Evolutionary conservation across 2,113 vertebrate genomes (phyloP).

Genomic region (Tetrao urogallus): DNA sequence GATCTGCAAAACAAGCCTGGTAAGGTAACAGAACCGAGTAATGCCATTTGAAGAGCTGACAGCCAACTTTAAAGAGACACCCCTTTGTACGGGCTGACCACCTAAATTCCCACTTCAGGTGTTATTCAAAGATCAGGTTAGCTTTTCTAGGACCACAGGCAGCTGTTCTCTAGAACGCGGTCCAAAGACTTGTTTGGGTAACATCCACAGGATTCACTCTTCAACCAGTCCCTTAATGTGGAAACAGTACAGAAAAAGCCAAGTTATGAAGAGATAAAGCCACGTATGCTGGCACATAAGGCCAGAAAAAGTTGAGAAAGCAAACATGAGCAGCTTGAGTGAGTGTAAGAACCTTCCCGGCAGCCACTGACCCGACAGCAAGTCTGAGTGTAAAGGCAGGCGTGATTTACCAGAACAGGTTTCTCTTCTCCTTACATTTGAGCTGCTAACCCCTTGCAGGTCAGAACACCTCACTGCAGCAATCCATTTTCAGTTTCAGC

Average conservation of each 20-base stretch:
- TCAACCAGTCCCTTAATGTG: neutral
- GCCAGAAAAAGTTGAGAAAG: neutral
- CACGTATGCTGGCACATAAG: neutral
- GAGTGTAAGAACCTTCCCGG: neutral
- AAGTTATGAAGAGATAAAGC: neutral
- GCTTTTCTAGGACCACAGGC: neutral
- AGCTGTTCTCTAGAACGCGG: neutral
- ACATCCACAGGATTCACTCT: neutral
- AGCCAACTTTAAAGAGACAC: neutral
- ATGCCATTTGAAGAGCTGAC: neutral
- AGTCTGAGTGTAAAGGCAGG: neutral
- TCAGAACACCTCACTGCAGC: neutral
- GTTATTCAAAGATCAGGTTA: neutral
- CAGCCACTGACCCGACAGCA: neutral
- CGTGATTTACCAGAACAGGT: neutral
- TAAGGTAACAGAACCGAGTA: neutral
- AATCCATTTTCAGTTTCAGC: neutral
- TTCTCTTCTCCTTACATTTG: neutral
- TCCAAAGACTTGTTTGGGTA: neutral
- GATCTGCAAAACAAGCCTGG: neutral
- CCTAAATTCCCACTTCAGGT: conserved; percentile 28
- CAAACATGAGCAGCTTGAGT: neutral
- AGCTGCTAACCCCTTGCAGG: neutral
- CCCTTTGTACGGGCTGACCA: neutral
- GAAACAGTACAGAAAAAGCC: neutral